phyloP scores from a whole-genome alignment of 2,888 invertebrate species.

The Andrena hattorfiana region DNA sequence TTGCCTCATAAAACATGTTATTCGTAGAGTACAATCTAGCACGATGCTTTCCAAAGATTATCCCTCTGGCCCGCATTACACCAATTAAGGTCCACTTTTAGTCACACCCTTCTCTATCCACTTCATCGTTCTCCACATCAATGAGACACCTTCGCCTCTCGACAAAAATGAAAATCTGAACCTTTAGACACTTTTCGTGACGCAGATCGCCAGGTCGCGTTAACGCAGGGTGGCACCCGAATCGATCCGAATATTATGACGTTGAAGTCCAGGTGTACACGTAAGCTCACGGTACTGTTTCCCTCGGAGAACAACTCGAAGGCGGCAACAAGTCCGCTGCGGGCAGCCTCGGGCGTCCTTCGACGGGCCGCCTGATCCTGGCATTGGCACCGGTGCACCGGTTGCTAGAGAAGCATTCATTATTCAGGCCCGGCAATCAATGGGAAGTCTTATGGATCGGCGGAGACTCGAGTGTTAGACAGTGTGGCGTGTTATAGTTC shows the following conservation, averaged over 20 bases:
- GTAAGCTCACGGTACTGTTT: constrained; percentile 23
- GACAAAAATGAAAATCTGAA: background rate
- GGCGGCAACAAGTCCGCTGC: constrained; percentile 19
- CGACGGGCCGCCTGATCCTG: constrained; percentile 28
- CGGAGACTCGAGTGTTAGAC: background rate
- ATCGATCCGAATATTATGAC: constrained; percentile 60
- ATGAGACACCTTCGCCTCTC: no score
- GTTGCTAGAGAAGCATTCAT: constrained; percentile 1
- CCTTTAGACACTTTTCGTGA: no score
- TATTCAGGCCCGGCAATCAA: constrained; percentile 38
- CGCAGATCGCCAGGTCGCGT: background rate
- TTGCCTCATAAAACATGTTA: no score
- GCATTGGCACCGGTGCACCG: constrained; percentile 34
- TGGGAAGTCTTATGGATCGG: constrained; percentile 33
- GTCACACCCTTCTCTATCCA: no score
- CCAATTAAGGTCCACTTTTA: no score
- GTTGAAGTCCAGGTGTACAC: constrained; percentile 9
- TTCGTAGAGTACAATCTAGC: no score
- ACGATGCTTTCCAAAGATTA: no score
- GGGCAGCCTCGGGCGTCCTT: background rate
- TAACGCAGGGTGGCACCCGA: constrained; percentile 22
- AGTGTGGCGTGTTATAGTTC: background rate
- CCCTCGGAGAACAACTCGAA: background rate
- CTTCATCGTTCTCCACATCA: no score
- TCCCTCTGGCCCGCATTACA: no score